Evolutionary conservation across 2,113 vertebrate species (phyloP).

Genomic region (Tragelaphus imberbis): DNA sequence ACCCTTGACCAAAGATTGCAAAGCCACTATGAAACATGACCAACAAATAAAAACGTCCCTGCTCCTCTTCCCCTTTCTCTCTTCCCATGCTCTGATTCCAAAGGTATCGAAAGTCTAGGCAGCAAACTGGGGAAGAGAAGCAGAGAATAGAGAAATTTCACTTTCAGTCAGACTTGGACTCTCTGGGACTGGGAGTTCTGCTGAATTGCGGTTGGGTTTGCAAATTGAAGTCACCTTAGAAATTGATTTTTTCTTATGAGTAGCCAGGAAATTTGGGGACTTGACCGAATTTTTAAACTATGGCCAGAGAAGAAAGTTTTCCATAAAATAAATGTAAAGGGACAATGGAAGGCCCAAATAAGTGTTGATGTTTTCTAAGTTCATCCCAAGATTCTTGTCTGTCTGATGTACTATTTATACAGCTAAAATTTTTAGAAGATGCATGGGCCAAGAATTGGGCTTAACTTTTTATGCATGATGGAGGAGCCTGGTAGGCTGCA

Average conservation of each 20-base stretch:
- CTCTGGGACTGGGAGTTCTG: not conserved
- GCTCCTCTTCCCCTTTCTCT: not conserved
- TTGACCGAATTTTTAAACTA: not conserved
- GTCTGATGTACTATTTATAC: not conserved
- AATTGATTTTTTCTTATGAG: not conserved
- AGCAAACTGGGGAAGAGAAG: not conserved
- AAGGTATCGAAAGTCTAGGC: not conserved
- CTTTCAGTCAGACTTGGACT: not conserved
- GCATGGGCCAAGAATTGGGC: not conserved
- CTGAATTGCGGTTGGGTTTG: not conserved
- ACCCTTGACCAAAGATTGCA: not conserved
- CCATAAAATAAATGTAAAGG: constrained; percentile 16
- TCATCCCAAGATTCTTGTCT: constrained; percentile 4
- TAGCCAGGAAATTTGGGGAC: not conserved
- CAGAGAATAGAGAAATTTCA: not conserved
- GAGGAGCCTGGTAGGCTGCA: too few species aligned
- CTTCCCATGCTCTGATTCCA: not conserved
- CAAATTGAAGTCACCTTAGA: constrained; percentile 19
- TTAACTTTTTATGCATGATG: not conserved
- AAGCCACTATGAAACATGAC: not conserved
- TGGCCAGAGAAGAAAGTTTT: not conserved
- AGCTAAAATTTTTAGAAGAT: constrained; percentile 29
- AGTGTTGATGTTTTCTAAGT: not conserved
- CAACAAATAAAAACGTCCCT: not conserved
- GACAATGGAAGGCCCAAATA: not conserved